A percentile compares a stretch with the other conserved stretches of the same genome.
Evolutionary conservation across 2,888 invertebrate species (phyloP).

Genomic region (Euplagia quadripunctaria): DNA sequence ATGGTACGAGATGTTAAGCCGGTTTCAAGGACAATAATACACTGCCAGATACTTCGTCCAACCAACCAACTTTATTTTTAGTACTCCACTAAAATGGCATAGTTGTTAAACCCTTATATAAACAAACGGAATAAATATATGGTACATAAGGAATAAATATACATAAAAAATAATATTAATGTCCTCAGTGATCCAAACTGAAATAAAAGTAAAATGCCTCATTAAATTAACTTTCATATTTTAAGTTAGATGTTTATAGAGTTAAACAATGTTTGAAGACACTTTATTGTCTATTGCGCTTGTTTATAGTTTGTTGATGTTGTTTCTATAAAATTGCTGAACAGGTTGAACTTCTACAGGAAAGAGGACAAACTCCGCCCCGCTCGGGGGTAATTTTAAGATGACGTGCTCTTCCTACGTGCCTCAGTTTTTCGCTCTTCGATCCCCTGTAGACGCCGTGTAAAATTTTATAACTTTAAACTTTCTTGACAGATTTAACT

Average conservation of each 20-base stretch:
- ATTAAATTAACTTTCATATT: neutral
- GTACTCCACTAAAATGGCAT: neutral
- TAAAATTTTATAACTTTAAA: slow-evolving; percentile 52
- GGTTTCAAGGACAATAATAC: neutral
- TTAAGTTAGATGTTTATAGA: neutral
- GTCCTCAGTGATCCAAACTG: no score
- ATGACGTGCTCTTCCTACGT: slow-evolving; percentile 39
- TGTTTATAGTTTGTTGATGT: slow-evolving; percentile 17
- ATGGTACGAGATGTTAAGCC: neutral
- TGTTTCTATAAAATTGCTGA: slow-evolving; percentile 16
- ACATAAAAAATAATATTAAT: no score
- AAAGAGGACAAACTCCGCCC: slow-evolving; percentile 27
- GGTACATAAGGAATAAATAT: no score
- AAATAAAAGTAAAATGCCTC: no score
- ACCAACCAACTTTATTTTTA: neutral
- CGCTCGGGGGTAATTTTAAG: slow-evolving; percentile 37
- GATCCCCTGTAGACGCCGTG: slow-evolving; percentile 41
- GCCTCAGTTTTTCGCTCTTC: slow-evolving; percentile 42
- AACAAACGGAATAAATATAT: no score
- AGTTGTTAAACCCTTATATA: neutral
- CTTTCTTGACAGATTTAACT: slow-evolving; percentile 51
- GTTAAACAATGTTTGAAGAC: neutral
- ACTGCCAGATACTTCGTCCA: neutral
- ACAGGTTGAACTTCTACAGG: slow-evolving; percentile 19
- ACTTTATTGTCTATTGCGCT: neutral